Evolutionary conservation across 2,113 vertebrate species (phyloP).

Genomic region (Cinclus mexicanus): DNA sequence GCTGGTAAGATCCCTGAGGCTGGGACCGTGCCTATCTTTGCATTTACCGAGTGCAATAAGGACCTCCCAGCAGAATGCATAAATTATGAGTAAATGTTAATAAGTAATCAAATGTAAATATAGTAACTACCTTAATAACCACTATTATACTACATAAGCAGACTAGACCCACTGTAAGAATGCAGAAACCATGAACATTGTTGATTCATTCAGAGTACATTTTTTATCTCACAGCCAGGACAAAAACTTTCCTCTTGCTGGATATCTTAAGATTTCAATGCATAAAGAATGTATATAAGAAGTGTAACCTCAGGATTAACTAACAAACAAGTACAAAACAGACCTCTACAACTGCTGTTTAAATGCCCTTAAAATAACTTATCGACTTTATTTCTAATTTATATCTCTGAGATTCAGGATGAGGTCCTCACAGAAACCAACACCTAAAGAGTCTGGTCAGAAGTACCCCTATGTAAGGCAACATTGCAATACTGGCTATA

Average conservation of each 20-base stretch:
- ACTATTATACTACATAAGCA: not conserved
- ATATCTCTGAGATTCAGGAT: conserved; percentile 24
- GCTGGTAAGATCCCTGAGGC: not conserved
- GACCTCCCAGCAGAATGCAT: not conserved
- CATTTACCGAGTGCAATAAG: not conserved
- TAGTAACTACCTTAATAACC: not conserved
- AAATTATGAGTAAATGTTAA: not conserved
- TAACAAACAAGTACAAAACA: conserved; percentile 30
- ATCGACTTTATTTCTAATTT: conserved; percentile 22
- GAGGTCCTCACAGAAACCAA: conserved; percentile 21
- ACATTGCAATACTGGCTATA: not conserved
- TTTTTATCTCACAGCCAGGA: not conserved
- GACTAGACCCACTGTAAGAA: not conserved
- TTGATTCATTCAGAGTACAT: not conserved
- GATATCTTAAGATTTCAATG: not conserved
- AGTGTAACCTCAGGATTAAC: not conserved
- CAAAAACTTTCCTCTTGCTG: not conserved
- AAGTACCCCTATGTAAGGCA: not conserved
- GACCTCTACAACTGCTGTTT: not conserved
- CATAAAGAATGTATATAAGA: not conserved
- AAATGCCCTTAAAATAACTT: conserved; percentile 44
- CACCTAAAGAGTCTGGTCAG: conserved; percentile 28
- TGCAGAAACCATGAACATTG: not conserved
- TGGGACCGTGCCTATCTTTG: accelerated
- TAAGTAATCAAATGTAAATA: not conserved